phyloP scores from a whole-genome alignment of 1,140 invertebrate genomes.

The Radopholus similis region DNA sequence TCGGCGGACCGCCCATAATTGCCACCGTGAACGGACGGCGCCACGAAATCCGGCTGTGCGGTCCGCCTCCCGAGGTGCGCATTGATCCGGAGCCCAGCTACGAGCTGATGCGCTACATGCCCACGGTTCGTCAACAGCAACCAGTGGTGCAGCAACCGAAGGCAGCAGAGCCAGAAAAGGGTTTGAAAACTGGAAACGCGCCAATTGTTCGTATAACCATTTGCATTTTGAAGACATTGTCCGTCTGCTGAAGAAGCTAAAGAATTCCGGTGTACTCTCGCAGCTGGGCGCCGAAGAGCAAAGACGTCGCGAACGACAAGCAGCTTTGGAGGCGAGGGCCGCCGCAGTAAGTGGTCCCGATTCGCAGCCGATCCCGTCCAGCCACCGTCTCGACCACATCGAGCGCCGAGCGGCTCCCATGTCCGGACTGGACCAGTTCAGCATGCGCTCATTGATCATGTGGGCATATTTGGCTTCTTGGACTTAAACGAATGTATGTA shows the following conservation, averaged over 20 bases:
- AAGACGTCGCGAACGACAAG: constrained; percentile 1
- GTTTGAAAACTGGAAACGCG: background rate
- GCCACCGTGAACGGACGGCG: constrained; percentile 75
- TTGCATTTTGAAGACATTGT: too few relatives aligned
- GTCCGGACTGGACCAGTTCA: constrained; percentile 35
- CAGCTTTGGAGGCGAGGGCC: constrained; percentile 18
- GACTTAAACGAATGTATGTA: too few relatives aligned
- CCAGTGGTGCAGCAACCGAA: constrained; percentile 3
- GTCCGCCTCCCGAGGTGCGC: constrained; percentile 71
- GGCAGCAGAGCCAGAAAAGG: background rate
- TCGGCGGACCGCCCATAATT: constrained; percentile 81
- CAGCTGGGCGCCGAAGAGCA: constrained; percentile 2
- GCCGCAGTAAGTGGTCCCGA: constrained; percentile 14
- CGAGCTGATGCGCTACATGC: constrained; percentile 51
- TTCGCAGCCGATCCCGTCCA: constrained; percentile 38
- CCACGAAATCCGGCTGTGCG: constrained; percentile 77
- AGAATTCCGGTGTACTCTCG: constrained; percentile 18
- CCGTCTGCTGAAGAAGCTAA: constrained; percentile 23
- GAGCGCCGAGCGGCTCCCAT: constrained; percentile 32
- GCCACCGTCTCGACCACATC: constrained; percentile 18
- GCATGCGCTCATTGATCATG: constrained; percentile 44
- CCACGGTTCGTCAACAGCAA: constrained; percentile 27
- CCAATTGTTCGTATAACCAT: too few relatives aligned
- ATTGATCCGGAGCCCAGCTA: constrained; percentile 62
- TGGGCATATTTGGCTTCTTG: constrained; percentile 14